phyloP scores from a whole-genome alignment of 2,113 vertebrate species.

The Ictalurus furcatus region DNA sequence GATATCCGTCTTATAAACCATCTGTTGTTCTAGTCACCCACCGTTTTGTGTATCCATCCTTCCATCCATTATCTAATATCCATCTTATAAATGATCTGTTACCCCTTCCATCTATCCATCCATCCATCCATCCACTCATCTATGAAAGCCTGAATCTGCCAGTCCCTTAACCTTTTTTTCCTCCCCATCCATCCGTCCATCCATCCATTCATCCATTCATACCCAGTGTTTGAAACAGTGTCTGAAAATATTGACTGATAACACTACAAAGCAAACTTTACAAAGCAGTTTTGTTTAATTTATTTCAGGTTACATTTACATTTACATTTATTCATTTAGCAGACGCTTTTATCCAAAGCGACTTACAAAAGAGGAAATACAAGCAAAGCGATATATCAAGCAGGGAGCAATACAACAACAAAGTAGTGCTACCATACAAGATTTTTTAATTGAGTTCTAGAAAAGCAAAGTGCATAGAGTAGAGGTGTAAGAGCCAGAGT shows the following conservation, averaged over 20 bases:
- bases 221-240: neutral
- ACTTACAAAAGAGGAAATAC: no score
- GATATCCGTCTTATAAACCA: no score
- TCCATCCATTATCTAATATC: neutral
- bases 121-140: neutral
- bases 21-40: no score
- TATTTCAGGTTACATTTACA: neutral
- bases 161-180: neutral
- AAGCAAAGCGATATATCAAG: no score
- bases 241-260: neutral
- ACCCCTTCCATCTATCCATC: neutral
- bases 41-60: neutral
- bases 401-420: no score
- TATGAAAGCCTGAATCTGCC: neutral
- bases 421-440: no score
- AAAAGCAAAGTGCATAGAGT: no score
- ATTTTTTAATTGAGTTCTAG: no score
- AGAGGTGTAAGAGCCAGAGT: no score
- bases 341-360: no score
- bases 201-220: neutral
- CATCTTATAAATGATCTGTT: neutral
- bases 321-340: no score
- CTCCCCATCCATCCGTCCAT: neutral
- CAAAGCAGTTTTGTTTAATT: neutral
- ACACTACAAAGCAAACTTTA: neutral